Evolutionary conservation across 2,888 invertebrate species (phyloP).

Genomic region (Schizaphis graminum): DNA sequence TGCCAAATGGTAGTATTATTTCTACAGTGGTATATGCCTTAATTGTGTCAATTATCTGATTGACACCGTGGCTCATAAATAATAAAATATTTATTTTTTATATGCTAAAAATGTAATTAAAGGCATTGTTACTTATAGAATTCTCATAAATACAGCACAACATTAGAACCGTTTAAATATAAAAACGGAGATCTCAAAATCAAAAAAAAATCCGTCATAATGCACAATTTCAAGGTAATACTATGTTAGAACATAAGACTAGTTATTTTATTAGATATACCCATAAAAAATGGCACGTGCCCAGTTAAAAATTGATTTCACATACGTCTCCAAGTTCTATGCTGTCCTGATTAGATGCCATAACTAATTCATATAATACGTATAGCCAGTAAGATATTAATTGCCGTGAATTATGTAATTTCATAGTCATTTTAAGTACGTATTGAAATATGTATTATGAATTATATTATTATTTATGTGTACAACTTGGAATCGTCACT

Average conservation of each 20-base stretch:
- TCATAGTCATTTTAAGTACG: not conserved
- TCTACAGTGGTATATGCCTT: not conserved
- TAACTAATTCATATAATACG: not conserved
- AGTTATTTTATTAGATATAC: not conserved
- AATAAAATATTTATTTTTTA: too few species aligned
- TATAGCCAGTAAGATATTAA: too few species aligned
- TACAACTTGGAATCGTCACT: not conserved
- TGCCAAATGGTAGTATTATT: not conserved
- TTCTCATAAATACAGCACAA: not conserved
- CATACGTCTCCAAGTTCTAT: not conserved
- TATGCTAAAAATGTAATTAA: not conserved
- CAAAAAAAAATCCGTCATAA: rapidly evolving
- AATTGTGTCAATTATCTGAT: not conserved
- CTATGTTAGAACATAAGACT: not conserved
- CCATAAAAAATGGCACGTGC: too few species aligned
- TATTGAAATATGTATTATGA: not conserved
- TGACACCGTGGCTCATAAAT: not conserved
- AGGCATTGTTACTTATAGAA: not conserved
- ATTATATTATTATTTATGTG: not conserved
- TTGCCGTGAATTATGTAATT: not conserved
- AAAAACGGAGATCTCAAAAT: not conserved
- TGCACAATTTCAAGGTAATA: not conserved
- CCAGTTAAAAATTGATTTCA: not conserved
- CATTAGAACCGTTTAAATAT: not conserved
- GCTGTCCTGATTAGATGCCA: not conserved